phyloP scores from a whole-genome alignment of 2,888 invertebrate genomes.

The Agapostemon virescens region DNA sequence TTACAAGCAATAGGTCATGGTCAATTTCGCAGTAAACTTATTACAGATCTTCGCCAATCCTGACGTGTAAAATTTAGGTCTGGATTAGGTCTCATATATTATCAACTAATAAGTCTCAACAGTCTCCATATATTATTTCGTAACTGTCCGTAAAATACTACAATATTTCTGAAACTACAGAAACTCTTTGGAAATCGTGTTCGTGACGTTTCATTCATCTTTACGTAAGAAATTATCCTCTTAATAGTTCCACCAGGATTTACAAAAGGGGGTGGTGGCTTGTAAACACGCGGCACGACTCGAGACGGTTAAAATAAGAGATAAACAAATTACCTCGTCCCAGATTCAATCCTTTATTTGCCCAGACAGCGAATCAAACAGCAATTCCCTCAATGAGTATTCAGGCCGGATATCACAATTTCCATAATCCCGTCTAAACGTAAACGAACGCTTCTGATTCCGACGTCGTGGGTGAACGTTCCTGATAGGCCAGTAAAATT shows the following conservation, averaged over 20 bases:
- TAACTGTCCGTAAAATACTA: too few relatives aligned
- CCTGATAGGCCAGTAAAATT: conserved; percentile 40
- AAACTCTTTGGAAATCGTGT: neutral
- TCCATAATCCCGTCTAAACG: conserved; percentile 31
- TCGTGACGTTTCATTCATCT: neutral
- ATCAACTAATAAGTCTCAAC: too few relatives aligned
- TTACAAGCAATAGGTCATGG: too few relatives aligned
- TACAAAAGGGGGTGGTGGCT: too few relatives aligned
- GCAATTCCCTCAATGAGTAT: conserved; percentile 33
- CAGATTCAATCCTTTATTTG: conserved; percentile 25
- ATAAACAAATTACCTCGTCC: neutral
- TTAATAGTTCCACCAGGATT: neutral
- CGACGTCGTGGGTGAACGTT: conserved; percentile 12
- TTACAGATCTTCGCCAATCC: too few relatives aligned
- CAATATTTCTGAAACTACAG: neutral
- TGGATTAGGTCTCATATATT: too few relatives aligned
- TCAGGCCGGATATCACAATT: conserved; percentile 31
- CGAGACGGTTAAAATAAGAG: neutral
- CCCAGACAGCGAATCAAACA: conserved; percentile 29
- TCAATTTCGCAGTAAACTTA: too few relatives aligned
- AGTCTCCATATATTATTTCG: too few relatives aligned
- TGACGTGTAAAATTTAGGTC: too few relatives aligned
- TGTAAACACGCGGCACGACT: neutral
- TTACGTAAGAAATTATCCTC: neutral
- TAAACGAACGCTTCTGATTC: conserved; percentile 38